Conservation (phyloP, 2,113 vertebrate species). For the Ursus arctos region DNA sequence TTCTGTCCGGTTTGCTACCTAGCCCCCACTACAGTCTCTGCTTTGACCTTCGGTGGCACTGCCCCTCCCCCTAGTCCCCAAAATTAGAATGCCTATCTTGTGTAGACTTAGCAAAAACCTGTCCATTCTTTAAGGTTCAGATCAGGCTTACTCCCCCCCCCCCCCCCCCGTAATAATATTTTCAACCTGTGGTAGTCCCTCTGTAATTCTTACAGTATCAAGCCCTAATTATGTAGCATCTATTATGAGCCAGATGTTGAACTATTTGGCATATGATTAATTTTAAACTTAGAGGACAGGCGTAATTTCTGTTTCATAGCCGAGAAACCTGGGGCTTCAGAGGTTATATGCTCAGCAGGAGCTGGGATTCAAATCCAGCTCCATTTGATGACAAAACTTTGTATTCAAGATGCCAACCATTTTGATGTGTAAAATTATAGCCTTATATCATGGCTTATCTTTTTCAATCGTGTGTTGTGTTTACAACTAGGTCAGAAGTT, state of each 20-base stretch:
- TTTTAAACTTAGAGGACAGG: slow-evolving; percentile 25
- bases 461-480: not conserved
- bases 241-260: not conserved
- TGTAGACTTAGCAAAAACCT: not conserved
- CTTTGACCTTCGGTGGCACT: not conserved
- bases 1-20: not conserved
- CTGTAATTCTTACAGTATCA: slow-evolving; percentile 26
- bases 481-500: slow-evolving; percentile 13
- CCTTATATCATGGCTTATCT: not conserved
- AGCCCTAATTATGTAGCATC: not conserved
- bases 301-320: slow-evolving; percentile 17
- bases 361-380: not conserved
- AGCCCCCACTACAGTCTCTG: not conserved
- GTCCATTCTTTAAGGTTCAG: not conserved
- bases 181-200: not conserved
- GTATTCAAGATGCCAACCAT: not conserved
- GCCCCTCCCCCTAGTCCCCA: too few relatives aligned
- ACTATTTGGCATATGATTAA: slow-evolving; percentile 18
- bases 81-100: not conserved
- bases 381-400: not conserved
- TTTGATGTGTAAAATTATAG: not conserved
- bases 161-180: not conserved
- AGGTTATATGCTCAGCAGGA: not conserved
- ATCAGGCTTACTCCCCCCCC: not conserved
- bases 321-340: slow-evolving; percentile 20